Percentiles rank a stretch among this genome's conserved stretches.
Conservation (phyloP, 2,797 vertebrate species). For the Protonibea diacanthus region DNA sequence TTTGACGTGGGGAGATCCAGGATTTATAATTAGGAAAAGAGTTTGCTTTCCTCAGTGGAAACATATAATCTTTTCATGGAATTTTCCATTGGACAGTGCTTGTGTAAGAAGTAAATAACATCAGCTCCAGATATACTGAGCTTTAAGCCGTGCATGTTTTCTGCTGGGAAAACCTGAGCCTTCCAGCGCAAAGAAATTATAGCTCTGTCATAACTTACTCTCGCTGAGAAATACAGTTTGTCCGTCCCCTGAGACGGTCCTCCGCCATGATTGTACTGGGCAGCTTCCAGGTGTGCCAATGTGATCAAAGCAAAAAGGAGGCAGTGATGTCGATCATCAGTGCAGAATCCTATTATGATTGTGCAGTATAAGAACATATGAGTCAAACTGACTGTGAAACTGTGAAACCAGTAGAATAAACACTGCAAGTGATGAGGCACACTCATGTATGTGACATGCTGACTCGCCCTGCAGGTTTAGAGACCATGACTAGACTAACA, state of each 20-base stretch:
- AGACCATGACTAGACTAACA: constrained; percentile 22
- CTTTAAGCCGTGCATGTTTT: not conserved
- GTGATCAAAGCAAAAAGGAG: too few relatives aligned
- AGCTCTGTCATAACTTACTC: too few relatives aligned
- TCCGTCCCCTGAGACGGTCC: too few relatives aligned
- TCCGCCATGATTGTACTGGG: too few relatives aligned
- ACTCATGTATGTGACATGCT: fast-evolving
- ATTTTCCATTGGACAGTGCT: not conserved
- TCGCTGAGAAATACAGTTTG: too few relatives aligned
- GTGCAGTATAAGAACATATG: not conserved
- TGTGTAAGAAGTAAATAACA: not conserved
- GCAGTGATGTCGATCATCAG: too few relatives aligned
- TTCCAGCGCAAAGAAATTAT: too few relatives aligned
- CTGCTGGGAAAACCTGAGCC: too few relatives aligned
- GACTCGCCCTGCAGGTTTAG: constrained; percentile 36
- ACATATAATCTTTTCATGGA: not conserved
- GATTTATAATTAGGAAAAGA: too few relatives aligned
- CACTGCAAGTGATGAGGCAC: not conserved
- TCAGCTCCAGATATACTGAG: not conserved
- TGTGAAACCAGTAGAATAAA: not conserved
- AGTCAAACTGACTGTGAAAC: not conserved
- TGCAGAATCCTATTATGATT: not conserved
- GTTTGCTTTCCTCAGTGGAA: too few relatives aligned
- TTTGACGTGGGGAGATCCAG: too few relatives aligned
- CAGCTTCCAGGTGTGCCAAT: too few relatives aligned